These are phyloP conservation scores for Frankliniella intonsa DNA, from an alignment of 2,888 invertebrate genomes.

Conservation along the genomic window DNA sequence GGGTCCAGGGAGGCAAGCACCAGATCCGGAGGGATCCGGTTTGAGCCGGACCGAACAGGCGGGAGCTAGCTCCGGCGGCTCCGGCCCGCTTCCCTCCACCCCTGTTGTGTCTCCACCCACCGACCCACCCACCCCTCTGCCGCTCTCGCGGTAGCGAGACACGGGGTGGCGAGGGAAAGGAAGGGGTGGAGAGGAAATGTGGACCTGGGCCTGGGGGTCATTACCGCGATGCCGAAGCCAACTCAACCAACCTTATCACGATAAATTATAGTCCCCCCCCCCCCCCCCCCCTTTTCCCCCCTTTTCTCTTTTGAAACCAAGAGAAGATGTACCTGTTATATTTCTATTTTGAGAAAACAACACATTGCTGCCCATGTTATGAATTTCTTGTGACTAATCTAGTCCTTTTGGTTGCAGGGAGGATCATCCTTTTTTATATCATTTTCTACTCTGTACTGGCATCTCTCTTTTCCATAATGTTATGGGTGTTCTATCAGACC, in stretches of 20 bases:
- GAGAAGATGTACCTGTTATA: too few species aligned
- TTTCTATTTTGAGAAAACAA: too few species aligned
- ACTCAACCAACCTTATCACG: too few species aligned
- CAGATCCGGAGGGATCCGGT: conserved; percentile 7
- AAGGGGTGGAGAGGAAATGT: too few species aligned
- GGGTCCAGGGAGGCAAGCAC: background rate
- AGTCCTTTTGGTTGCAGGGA: conserved; percentile 62
- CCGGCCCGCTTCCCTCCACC: background rate
- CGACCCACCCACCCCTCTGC: background rate
- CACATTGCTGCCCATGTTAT: too few species aligned
- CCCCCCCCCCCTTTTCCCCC: too few species aligned
- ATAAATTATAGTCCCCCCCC: too few species aligned
- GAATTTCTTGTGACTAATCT: too few species aligned
- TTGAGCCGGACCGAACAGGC: background rate
- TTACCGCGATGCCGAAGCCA: too few species aligned
- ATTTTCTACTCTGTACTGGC: conserved; percentile 89
- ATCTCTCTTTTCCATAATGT: conserved; percentile 91
- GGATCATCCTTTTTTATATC: conserved; percentile 92
- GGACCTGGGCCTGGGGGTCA: too few species aligned
- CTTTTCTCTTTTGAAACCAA: too few species aligned
- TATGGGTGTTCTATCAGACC: conserved; percentile 92
- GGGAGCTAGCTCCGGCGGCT: background rate
- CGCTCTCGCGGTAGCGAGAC: background rate
- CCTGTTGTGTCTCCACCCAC: background rate
- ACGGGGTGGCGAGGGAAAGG: too few species aligned